Evolutionary conservation across 2,113 vertebrate genomes (phyloP), one percentile per base, ranked within the genome.

Genomic region (Platysternon megacephalum): DNA sequence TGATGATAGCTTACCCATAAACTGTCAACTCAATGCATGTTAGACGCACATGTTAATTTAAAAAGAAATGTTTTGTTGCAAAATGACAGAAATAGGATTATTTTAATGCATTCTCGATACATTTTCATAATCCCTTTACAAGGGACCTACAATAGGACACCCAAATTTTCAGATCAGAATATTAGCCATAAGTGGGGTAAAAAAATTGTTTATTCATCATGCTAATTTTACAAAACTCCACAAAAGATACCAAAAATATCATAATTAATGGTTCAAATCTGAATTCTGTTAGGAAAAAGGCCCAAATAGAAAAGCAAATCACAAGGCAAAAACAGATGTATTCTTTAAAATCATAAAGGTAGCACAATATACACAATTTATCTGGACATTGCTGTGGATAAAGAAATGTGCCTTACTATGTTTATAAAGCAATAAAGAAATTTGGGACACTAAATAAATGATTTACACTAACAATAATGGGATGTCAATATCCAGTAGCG

Each of bases 1-100:
- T 97, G 96, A 98, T 97, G 98, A 98, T 97, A 98, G 98, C 97
- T 98, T 98, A 98, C 97, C 98, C 95, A 96, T 97, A 98, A 98
- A 98, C 98, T 98, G 95, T 92, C 96, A 98, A 94, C 97, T 97
- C 91, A 91, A 87, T 94, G 95, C 96, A 96, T 14, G 86, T 97
- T 95, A 97, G 95, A 95, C 94, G 98, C 91, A 97, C 94, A 94
- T 97, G 97, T 98, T 98, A 98, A 98, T 98, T 98, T 98, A 89
- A 97, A 98, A 98, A 96, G 16, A 98, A 97, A 96, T 96, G 96
- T 96, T 90, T 97, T 97, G 91, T 79, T 97, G 81, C 53, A 95
- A 98, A 96, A 96, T 94, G 97, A 98, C 90, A 95, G 95, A 97
- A 97, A 96, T 46, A 32, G 82, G 95, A 97, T 97, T 97, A 97